These are phyloP conservation scores for Aquatica leii DNA, from an alignment of 2,888 invertebrate species.

Conservation along the genomic window DNA sequence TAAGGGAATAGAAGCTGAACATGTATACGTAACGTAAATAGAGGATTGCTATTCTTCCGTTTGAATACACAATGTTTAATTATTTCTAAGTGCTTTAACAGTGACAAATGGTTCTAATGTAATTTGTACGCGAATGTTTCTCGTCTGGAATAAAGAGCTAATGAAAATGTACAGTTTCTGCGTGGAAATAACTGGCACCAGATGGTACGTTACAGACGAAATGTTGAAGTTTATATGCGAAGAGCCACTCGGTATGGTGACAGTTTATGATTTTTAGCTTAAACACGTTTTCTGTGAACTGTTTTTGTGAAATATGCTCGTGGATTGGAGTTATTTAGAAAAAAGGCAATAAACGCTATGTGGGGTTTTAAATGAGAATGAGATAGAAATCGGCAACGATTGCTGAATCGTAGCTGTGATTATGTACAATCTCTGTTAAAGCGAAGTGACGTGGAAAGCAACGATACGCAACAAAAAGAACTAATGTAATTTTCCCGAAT, in stretches of 20 bases:
- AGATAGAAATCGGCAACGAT: too few species aligned
- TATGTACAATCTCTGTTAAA: too few species aligned
- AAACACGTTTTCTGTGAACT: constrained; percentile 18
- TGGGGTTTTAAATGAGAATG: too few species aligned
- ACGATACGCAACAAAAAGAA: too few species aligned
- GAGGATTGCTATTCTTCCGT: constrained; percentile 6
- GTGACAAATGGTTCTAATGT: constrained; percentile 22
- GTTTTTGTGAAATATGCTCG: too few species aligned
- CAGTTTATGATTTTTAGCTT: constrained; percentile 15
- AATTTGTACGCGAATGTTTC: constrained; percentile 29
- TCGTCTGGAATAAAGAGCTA: constrained; percentile 25
- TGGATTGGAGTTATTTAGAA: too few species aligned
- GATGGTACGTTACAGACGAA: constrained; percentile 21
- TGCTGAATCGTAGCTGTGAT: too few species aligned
- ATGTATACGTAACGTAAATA: too few species aligned
- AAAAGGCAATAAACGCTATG: too few species aligned
- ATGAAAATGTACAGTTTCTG: constrained; percentile 27
- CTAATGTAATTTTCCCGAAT: too few species aligned
- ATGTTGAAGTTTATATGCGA: constrained; percentile 19
- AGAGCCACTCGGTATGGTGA: constrained; percentile 15
- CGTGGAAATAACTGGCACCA: constrained; percentile 22
- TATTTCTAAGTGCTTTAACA: constrained; percentile 26
- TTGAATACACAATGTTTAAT: constrained; percentile 25
- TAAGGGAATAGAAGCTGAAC: not conserved
- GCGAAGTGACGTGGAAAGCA: too few species aligned